A percentile compares a stretch with the other conserved stretches of the same genome.
phyloP scores from a whole-genome alignment of 2,113 vertebrate genomes.

The Acanthochromis polyacanthus region DNA sequence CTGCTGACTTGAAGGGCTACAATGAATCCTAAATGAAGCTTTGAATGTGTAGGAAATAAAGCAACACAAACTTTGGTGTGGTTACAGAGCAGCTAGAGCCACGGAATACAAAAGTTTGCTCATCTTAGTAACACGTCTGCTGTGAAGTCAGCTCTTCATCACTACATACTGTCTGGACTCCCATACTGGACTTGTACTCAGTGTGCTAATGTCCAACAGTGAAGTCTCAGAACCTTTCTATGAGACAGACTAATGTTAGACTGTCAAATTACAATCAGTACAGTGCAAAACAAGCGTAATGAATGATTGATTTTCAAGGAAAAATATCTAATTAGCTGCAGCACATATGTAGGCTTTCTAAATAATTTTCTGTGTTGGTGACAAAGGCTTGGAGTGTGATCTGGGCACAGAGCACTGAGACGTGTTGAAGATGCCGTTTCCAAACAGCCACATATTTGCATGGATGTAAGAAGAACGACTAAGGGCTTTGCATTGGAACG shows the following conservation, averaged over 20 bases:
- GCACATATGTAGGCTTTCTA: constrained; percentile 2
- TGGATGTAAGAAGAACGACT: background rate
- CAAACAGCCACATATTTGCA: constrained; percentile 4
- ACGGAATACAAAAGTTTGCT: constrained; percentile 1
- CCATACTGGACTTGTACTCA: constrained; percentile 4
- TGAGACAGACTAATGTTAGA: background rate
- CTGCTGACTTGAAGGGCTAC: background rate
- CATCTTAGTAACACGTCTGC: background rate
- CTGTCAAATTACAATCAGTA: constrained; percentile 17
- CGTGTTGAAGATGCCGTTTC: background rate
- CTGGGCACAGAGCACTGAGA: background rate
- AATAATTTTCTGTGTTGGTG: constrained; percentile 9
- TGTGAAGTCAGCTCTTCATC: background rate
- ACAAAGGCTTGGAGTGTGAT: constrained; percentile 11
- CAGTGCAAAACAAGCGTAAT: constrained; percentile 54
- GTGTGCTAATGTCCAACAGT: background rate
- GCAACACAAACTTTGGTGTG: constrained; percentile 12
- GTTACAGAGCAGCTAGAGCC: constrained; percentile 14
- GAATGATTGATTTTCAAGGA: constrained; percentile 24
- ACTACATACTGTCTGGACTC: background rate
- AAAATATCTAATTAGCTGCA: background rate
- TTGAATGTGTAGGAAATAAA: background rate
- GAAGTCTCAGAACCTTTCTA: background rate
- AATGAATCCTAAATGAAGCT: background rate
- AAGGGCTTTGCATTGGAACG: constrained; percentile 24